phyloP scores from a whole-genome alignment of 1,140 invertebrate genomes.

The Calliphora vicina region DNA sequence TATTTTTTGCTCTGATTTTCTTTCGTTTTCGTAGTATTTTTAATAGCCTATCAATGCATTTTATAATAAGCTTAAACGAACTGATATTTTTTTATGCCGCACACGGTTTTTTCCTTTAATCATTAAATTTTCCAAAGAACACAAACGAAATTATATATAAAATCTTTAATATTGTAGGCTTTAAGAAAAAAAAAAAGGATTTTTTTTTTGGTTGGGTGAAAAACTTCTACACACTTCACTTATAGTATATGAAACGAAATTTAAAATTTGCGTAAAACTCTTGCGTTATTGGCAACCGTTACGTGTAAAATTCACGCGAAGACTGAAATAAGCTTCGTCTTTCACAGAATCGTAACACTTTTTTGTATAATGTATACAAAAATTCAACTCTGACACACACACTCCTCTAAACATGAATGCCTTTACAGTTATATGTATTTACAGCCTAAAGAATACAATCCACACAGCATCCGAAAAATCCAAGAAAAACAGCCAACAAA shows the following conservation, averaged over 20 bases:
- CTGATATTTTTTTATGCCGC: background rate
- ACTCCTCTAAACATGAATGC: no score
- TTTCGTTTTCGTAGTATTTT: background rate
- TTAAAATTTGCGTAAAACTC: background rate
- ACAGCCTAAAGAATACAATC: background rate
- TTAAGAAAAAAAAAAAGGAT: background rate
- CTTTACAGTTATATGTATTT: background rate
- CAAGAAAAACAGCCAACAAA: background rate
- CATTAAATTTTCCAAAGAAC: background rate
- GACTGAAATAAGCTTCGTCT: constrained; percentile 6
- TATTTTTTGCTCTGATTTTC: background rate
- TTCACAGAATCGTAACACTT: constrained; percentile 17
- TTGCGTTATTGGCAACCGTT: constrained; percentile 20
- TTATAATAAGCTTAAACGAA: no score
- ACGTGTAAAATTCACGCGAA: constrained; percentile 30
- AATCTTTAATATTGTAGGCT: background rate
- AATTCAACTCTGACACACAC: no score
- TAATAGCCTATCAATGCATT: background rate
- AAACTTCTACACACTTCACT: background rate
- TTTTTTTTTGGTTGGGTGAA: background rate
- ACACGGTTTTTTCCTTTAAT: background rate
- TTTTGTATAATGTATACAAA: background rate
- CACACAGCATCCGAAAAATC: constrained; percentile 11
- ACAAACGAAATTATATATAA: background rate
- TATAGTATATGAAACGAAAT: background rate